Percentiles rank a stretch among this genome's conserved stretches.
Evolutionary conservation across 2,888 invertebrate genomes (phyloP).

Genomic region (Agriopis leucophaearia): DNA sequence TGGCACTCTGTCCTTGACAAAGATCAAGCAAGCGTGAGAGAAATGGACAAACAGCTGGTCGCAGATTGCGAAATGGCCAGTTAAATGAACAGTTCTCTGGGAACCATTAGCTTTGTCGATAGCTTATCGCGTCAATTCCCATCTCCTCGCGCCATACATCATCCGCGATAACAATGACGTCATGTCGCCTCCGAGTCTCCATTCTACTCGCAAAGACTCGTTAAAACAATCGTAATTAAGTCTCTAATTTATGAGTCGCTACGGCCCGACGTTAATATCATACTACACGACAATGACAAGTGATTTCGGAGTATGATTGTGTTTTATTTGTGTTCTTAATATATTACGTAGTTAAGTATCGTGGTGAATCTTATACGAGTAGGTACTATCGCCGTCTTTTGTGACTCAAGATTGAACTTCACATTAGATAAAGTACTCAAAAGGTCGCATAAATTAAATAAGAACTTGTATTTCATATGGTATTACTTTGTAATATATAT

Average conservation of each 20-base stretch:
- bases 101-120: constrained; percentile 63
- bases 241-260: constrained; percentile 69
- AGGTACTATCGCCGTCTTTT: constrained; percentile 15
- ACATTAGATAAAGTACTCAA: not conserved
- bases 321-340: constrained; percentile 45
- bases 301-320: constrained; percentile 58
- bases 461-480: not conserved
- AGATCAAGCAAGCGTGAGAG: constrained; percentile 13
- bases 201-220: constrained; percentile 57
- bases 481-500: constrained; percentile 1
- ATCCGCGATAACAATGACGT: constrained; percentile 66
- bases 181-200: constrained; percentile 61
- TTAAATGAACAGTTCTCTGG: constrained; percentile 58
- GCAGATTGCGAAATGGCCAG: constrained; percentile 44
- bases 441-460: not conserved
- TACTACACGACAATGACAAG: constrained; percentile 63
- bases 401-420: constrained; percentile 10
- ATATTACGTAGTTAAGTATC: constrained; percentile 31
- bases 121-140: constrained; percentile 59
- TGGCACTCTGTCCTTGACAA: constrained; percentile 10
- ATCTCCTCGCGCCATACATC: constrained; percentile 57
- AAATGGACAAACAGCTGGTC: constrained; percentile 26
- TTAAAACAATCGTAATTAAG: constrained; percentile 77
- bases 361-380: constrained; percentile 16
- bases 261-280: constrained; percentile 62